A percentile compares a stretch with the other conserved stretches of the same genome.
phyloP scores from a whole-genome alignment of 2,113 vertebrate genomes.

The Greenwoodochromis staneri region DNA sequence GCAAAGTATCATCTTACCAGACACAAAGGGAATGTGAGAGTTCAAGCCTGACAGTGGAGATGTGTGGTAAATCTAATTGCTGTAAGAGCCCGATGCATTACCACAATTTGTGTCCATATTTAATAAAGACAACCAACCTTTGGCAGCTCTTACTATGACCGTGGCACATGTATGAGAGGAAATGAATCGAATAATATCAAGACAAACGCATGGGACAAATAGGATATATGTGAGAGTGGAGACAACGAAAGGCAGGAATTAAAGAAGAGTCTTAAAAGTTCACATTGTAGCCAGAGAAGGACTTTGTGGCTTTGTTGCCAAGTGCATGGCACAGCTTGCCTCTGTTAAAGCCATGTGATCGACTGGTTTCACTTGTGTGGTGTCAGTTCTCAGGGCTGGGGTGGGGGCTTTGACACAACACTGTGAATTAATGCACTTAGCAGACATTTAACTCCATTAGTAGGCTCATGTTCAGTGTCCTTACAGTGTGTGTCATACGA shows the following conservation, averaged over 20 bases:
- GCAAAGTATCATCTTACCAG: slow-evolving; percentile 1
- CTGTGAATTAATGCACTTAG: slow-evolving; percentile 13
- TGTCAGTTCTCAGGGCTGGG: background rate
- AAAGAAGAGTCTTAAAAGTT: background rate
- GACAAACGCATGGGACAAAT: background rate
- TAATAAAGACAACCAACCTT: background rate
- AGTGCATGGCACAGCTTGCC: slow-evolving; percentile 61
- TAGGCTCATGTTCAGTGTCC: background rate
- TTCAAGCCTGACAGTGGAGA: background rate
- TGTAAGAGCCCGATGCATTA: background rate
- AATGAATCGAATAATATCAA: background rate
- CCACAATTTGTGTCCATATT: background rate
- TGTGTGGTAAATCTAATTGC: background rate
- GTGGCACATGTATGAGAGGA: background rate
- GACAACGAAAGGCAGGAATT: background rate
- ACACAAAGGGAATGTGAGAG: background rate
- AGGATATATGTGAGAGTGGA: background rate
- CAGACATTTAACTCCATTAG: slow-evolving; percentile 9
- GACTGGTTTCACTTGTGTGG: slow-evolving; percentile 23
- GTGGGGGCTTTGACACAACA: background rate
- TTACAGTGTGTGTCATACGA: background rate
- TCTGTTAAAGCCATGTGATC: slow-evolving; percentile 45
- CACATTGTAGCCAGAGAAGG: background rate
- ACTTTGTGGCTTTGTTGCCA: slow-evolving; percentile 36
- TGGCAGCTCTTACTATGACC: background rate